Evolutionary conservation across 2,888 invertebrate species (phyloP), one percentile per base, ranked within the genome.

Genomic region (Blastobasis lacticolella): DNA sequence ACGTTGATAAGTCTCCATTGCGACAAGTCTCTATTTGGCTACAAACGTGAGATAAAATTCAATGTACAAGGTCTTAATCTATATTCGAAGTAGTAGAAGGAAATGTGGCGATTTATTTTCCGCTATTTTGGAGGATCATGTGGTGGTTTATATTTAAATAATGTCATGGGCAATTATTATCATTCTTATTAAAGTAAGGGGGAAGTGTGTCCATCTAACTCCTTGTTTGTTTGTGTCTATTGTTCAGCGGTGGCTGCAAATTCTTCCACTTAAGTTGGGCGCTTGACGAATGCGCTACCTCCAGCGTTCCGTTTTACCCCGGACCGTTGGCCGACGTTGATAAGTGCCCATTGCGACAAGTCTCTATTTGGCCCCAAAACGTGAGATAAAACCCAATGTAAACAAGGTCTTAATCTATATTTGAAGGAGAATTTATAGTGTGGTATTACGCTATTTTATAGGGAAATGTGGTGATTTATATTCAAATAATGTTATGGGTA

Each of bases 1-100:
- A 79, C 80, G 67, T 75, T 78, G 79, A 78, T 78, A 78, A 78
- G 77, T 80, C 73, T 75, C 72, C 75, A 61, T 74, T 69, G 69
- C 70, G 72, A 73, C 75, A 74, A 70, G 66, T 78, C 75, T 75
- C 68, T 72, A 73, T 75, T 72, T 64, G 66, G 68, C 64, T 62
- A 62, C 23, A 61, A 75, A 70, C 66, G 57, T 61, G 63, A 76
- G 78, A 75, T 77, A 75, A 74, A 67, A 71, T 66, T n/a, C n/a
- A n/a, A n/a, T n/a, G 57, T 58, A 56, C 67, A 69, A 75, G 23
- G 23, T 23, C 23, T 23, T 23, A 23, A 23, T 23, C 23, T 23
- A 23, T 3, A 23, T 23, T 23, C 23, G 23, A 23, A 23, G 23
- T 2, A 23, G 23, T 23, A n/a, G n/a, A n/a, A n/a, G n/a, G n/a